Evolutionary conservation across 2,113 vertebrate genomes (phyloP).

Genomic region (Gopherus flavomarginatus): DNA sequence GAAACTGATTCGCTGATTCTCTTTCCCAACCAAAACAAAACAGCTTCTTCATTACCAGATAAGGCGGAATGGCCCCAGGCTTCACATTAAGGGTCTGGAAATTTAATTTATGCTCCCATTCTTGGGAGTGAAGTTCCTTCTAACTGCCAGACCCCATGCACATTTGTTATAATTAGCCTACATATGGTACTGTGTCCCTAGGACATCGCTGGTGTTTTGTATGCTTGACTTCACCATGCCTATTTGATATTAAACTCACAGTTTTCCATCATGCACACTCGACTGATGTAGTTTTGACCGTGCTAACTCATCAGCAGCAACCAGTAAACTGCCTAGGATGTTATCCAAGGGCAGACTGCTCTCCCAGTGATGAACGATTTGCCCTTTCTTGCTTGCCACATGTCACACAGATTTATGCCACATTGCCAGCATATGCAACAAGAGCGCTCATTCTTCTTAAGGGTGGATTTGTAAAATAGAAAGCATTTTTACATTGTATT

Average conservation of each 20-base stretch:
- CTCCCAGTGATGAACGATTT: conserved; percentile 61
- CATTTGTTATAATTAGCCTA: conserved; percentile 55
- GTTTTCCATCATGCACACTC: conserved; percentile 30
- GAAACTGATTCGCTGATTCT: conserved; percentile 24
- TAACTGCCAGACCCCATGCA: conserved; percentile 33
- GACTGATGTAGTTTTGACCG: conserved; percentile 42
- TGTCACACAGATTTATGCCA: conserved; percentile 34
- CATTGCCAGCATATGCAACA: background rate
- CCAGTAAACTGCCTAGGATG: conserved; percentile 46
- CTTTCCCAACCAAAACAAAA: conserved; percentile 49
- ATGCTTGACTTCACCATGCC: conserved; percentile 51
- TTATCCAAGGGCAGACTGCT: conserved; percentile 46
- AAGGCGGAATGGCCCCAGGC: conserved; percentile 43
- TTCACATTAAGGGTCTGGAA: conserved; percentile 53
- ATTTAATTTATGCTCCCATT: conserved; percentile 63
- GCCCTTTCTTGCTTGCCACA: conserved; percentile 62
- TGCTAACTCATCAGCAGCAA: conserved; percentile 52
- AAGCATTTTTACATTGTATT: background rate
- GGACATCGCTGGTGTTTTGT: conserved; percentile 57
- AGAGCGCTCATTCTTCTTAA: conserved; percentile 2
- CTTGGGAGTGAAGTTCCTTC: conserved; percentile 57
- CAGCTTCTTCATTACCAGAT: conserved; percentile 52
- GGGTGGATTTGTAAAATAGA: conserved; percentile 4
- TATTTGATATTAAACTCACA: conserved; percentile 39
- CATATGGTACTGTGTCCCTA: conserved; percentile 50